Evolutionary conservation across 2,888 invertebrate genomes (phyloP), one percentile per base, ranked within the genome.

Genomic region (Rhagophthalmus giganteus): DNA sequence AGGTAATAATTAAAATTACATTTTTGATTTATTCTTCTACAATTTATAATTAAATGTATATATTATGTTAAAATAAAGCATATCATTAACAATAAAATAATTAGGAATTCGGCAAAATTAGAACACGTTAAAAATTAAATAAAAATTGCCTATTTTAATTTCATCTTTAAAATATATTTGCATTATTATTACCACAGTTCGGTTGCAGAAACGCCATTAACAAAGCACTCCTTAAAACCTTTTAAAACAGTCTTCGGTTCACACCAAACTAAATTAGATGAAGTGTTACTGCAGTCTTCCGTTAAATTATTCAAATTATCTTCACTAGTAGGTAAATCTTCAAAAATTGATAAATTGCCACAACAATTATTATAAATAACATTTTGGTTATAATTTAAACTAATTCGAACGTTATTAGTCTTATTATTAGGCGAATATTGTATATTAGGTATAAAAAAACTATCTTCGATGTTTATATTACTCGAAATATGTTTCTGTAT

Each of bases 221-320:
- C 73, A 66, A 77, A 66, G 61, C 76, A 76, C 64, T 82, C 82
- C 73, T 79, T 81, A 61, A 81, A 82, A 10, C 82, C 82, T 66
- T 80, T 81, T 70, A 82, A 74, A 15, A 78, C 69, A 67, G 77
- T 76, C 39, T 73, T 77, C 10, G 78, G 80, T 61, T 81, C 79
- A 67, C 76, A 81, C 82, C 82, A 83, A 7, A 33, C 2, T 12
- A 48, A 31, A 33, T 34, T 26, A 14, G 42, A 31, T 9, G 30
- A 34, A 39, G 37, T 45, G 11, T 37, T 33, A 10, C 35, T 10
- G 9, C 28, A 20, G 30, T 15, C 11, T 40, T 20, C 32, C 13
- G 46, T 32, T 20, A 20, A 13, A 37, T 45, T 20, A 31, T 16
- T 35, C n/a, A 24, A 11, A 28, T 31, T 2, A 33, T 16, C 7